Evolutionary conservation across 2,797 vertebrate species (phyloP), one percentile per base, ranked within the genome.

Genomic region (Emydoidea blandingii): DNA sequence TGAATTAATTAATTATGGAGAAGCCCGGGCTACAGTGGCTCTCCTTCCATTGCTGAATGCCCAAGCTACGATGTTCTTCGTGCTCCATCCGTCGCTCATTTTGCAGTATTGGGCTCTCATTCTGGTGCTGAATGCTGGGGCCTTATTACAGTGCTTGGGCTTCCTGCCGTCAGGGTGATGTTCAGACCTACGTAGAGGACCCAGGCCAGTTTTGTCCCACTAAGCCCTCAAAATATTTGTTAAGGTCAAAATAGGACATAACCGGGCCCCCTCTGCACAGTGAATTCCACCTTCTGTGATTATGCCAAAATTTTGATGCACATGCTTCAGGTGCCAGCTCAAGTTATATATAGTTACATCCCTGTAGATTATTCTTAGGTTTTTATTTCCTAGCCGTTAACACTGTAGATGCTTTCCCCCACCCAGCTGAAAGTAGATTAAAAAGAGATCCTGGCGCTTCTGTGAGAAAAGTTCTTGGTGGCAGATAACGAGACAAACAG

Each of bases 171-270:
- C 25, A 27, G 23, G 14, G 27, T 16, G 27, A 47, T 68, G 74
- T 27, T 16, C 74, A 76, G 41, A 44, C 25, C 0, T 41, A 27
- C 74, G 34, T 62, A 72, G 25, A 41, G 52, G 47, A 37, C 65
- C 12, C 65, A 68, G 65, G 57, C 0, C 0, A 21, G 74, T 2
- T 53, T 15, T 7, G 21, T 10, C 50, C 85, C 7, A 0, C 44
- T 12, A 1, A 56, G 4, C 21, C 23, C 10, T 52, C 23, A 5
- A 0, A 86, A 4, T 76, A 12, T n/a, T 3, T 25, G 79, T 27
- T 29, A 76, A 47, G 21, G 44, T 47, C 74, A 76, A 41, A 47
- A 76, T 29, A 76, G 72, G 25, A 29, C 18, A 34, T 68, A 37
- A 68, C 31, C 1, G 5, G 65, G 8, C 62, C 62, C 5, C 59